Base-by-base conservation (phyloP, 2,888 invertebrate genomes). In the Byasa hedistus region DNA sequence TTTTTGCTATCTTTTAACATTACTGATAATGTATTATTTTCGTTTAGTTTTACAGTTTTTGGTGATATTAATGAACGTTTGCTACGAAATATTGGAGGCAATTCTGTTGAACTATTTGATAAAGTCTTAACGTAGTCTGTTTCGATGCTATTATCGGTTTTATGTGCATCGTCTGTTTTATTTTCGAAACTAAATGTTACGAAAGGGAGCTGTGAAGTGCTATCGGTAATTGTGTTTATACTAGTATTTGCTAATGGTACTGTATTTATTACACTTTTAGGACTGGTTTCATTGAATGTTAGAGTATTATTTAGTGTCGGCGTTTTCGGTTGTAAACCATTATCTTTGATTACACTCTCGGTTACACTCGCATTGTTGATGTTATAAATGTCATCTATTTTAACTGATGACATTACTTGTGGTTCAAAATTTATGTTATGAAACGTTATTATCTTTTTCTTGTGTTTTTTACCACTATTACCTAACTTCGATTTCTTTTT, bases 101-200 rank as follows among this genome's bases (percentile, higher is more conserved):
- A 70, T 64, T 73, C 75, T 55, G 78, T 80, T n/a, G 80, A 80
- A 17, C 66, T 68, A 70, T 79, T 84, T 65, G 54, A 24, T 3
- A 27, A 4, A 2, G 60, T 64, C 60, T 68, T 72, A 15, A 66
- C 61, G 60, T 76, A 79, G 64, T 86, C 89, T 19, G 76, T 77
- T 79, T 89, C 89, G 62, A 88, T 85, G 67, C 86, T 89, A 61
- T 87, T 88, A 64, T 77, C 80, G 51, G 75, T 74, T 72, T 76
- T 78, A 66, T 75, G 72, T 57, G 61, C 44, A 21, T 78, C 78
- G 21, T 81, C 76, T 23, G 78, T 76, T 55, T 69, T 71, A 59
- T 76, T 80, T 21, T 75, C 73, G 22, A 68, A 71, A 52, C 64
- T 32, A 23, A 81, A 82, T 48, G 83, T 78, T 71, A 84, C 80